Evolutionary conservation across 35 echinoderm and acorn worm species (phyloP), one percentile per base, ranked within the genome.

Genomic region (Ophioderma brevispina): DNA sequence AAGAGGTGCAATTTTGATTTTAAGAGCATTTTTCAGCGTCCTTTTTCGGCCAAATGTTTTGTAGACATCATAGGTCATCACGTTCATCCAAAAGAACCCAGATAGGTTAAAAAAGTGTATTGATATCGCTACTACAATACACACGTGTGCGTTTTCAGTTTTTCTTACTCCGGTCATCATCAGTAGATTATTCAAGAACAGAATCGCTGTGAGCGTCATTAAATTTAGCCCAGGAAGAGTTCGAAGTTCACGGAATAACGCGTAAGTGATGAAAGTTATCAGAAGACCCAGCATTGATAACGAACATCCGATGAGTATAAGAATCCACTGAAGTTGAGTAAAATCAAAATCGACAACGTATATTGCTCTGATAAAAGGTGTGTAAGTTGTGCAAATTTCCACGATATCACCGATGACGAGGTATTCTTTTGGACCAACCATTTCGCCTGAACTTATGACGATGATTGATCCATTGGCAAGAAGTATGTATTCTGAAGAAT

Each of bases 321-420:
- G 46, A 55, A 89, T 94, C 14, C 81, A 92, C 55, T 98, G 96
- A n/a, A 43, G 81, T 0, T 39, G 5, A n/a, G 92, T 76, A 77
- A 98, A 98, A 35, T 94, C 86, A 39, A 98, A 94, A 28, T 94
- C 88, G 33, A 98, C 64, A 13, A 98, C 92, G 75, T 89, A 88
- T 18, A 84, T 78, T 40, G 84, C 87, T 21, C 56, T 41, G 5
- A 92, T 89, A 28, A 89, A 52, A 13, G 85, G 85, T 0, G 86
- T 33, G 35, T 92, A 90, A 5, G 82, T 77, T 8, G 78, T 94
- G 40, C 96, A 98, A 49, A 94, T 76, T 36, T 87, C 89, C 10
- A 98, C 5, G 38, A 83, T 1, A 35, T 75, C 86, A 31, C 92
- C 84, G 6, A 88, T 42, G 30, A 85, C 56, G 23, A 84, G 23